These are phyloP conservation scores for Chlamydotis undulata DNA, from an alignment of 2,113 vertebrate species.

Conservation along the genomic window DNA sequence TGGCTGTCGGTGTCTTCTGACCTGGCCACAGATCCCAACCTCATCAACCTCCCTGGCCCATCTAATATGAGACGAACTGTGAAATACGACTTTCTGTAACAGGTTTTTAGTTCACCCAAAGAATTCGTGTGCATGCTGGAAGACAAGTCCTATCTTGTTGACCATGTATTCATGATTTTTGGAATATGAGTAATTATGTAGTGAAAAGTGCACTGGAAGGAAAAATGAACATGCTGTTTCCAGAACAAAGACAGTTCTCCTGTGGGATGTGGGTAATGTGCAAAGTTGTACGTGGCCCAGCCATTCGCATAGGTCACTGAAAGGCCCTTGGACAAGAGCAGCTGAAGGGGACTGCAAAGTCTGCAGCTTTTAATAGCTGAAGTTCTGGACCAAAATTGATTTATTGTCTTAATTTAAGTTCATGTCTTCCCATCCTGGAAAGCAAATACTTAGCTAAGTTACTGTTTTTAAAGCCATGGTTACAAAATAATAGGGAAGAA, in stretches of 20 bases:
- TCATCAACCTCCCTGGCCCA: neutral
- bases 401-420: neutral
- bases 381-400: neutral
- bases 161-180: neutral
- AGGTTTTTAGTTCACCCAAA: neutral
- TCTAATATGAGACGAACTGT: neutral
- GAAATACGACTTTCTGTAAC: neutral
- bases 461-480: neutral
- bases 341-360: neutral
- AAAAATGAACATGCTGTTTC: neutral
- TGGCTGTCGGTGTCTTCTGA: neutral
- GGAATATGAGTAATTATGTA: neutral
- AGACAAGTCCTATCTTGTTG: neutral
- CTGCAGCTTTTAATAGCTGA: neutral
- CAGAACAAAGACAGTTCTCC: neutral
- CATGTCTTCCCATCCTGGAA: neutral
- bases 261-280: neutral
- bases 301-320: neutral
- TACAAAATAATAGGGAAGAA: neutral
- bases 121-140: fast-evolving
- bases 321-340: neutral
- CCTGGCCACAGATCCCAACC: neutral
- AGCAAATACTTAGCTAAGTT: neutral
- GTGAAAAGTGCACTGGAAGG: neutral
- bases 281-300: neutral